phyloP scores from a whole-genome alignment of 1,140 invertebrate species.

The Drosophila bipectinata region DNA sequence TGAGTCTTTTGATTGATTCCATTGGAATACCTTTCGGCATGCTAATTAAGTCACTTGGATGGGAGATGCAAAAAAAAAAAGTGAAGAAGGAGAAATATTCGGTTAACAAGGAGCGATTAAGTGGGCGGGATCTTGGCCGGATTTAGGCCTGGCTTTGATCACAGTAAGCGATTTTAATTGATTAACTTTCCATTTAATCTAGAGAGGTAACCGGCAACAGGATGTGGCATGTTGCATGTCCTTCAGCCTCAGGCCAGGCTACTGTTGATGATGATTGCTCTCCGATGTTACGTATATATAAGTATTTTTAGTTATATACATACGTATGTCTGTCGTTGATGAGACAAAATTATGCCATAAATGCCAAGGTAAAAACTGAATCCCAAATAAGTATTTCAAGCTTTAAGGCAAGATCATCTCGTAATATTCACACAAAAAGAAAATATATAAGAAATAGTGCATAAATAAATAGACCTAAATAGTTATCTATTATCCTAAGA shows the following conservation, averaged over 20 bases:
- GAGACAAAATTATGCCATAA: constrained; percentile 72
- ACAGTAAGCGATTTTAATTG: constrained; percentile 47
- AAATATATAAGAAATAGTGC: background rate
- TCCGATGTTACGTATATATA: background rate
- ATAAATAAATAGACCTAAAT: no score
- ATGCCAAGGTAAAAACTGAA: constrained; percentile 63
- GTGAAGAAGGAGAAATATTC: background rate
- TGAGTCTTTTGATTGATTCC: constrained; percentile 62
- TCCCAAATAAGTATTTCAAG: constrained; percentile 45
- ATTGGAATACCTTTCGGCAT: constrained; percentile 59
- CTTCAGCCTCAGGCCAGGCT: constrained; percentile 24
- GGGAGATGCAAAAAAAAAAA: constrained; percentile 1
- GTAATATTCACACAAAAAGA: constrained; percentile 22
- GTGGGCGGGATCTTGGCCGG: constrained; percentile 11
- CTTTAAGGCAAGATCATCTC: constrained; percentile 49
- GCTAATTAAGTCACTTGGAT: constrained; percentile 77
- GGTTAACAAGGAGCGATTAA: constrained; percentile 49
- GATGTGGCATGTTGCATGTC: constrained; percentile 25
- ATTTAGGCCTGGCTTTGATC: constrained; percentile 19
- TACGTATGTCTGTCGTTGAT: constrained; percentile 29
- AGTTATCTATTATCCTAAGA: background rate
- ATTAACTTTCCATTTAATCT: constrained; percentile 37
- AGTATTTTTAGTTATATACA: constrained; percentile 24
- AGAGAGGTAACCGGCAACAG: constrained; percentile 3
- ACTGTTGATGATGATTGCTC: constrained; percentile 37